These are phyloP conservation scores for Leptopilina boulardi DNA, from an alignment of 1,140 invertebrate species.

Conservation along the genomic window DNA sequence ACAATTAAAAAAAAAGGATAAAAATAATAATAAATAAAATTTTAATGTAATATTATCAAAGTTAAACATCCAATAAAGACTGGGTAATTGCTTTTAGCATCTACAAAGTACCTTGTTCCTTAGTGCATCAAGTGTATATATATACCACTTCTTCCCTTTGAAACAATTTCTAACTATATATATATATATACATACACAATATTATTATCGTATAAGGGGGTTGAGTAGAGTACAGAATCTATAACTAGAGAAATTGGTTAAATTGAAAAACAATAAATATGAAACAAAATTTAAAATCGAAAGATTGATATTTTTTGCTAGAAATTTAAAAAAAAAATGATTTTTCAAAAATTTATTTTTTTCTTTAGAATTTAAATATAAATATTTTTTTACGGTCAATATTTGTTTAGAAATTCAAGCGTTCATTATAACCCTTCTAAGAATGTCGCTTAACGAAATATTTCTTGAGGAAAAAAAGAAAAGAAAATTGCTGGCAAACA, in stretches of 20 bases:
- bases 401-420: slow-evolving; percentile 16
- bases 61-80: slow-evolving; percentile 8
- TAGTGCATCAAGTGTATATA: background rate
- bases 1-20: background rate
- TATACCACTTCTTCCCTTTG: slow-evolving; percentile 1
- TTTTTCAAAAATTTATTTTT: background rate
- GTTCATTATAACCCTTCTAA: background rate
- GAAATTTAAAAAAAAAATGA: too few species aligned
- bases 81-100: slow-evolving; percentile 18
- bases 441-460: slow-evolving; percentile 2
- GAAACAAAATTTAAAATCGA: background rate
- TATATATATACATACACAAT: background rate
- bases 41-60: background rate
- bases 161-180: slow-evolving; percentile 19
- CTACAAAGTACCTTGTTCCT: slow-evolving; percentile 22
- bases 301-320: too few species aligned
- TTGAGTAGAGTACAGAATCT: background rate
- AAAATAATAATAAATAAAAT: background rate
- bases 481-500: background rate
- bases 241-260: background rate
- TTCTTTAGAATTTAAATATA: background rate
- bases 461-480: background rate
- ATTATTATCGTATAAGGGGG: background rate
- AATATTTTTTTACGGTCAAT: background rate
- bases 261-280: background rate